Evolutionary conservation across 2,797 vertebrate genomes (phyloP).

Genomic region (Pseudochirops corinnae): DNA sequence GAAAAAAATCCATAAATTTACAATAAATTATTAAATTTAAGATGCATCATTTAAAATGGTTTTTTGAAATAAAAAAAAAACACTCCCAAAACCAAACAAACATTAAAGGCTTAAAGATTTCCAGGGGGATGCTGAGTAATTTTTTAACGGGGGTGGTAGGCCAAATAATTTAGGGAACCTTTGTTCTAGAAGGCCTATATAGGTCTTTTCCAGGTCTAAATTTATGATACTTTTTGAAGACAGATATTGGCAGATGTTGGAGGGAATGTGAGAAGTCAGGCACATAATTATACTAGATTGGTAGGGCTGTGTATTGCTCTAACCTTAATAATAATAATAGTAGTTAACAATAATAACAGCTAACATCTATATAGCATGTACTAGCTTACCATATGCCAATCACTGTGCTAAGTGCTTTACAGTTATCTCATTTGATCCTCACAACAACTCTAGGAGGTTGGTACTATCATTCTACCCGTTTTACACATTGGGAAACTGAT

Average conservation of each 20-base stretch:
- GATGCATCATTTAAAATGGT: no score
- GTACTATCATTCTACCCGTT: neutral
- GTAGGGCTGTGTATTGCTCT: neutral
- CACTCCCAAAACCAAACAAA: no score
- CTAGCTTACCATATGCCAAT: neutral
- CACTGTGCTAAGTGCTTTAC: neutral
- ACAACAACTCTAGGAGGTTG: neutral
- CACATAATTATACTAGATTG: neutral
- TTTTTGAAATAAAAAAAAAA: no score
- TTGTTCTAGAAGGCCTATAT: neutral
- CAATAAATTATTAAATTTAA: no score
- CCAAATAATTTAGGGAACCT: no score
- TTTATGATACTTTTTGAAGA: neutral
- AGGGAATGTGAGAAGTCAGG: neutral
- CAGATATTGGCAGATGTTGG: neutral
- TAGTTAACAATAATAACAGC: neutral
- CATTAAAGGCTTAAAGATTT: no score
- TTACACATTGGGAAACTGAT: neutral
- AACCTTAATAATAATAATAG: neutral
- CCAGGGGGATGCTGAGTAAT: no score
- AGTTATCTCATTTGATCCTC: neutral
- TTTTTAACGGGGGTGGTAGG: no score
- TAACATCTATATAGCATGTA: neutral
- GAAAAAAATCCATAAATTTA: no score
- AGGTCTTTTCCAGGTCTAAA: neutral